Base-by-base conservation (phyloP, 2,113 vertebrate genomes). In the Bathybates hornii region DNA sequence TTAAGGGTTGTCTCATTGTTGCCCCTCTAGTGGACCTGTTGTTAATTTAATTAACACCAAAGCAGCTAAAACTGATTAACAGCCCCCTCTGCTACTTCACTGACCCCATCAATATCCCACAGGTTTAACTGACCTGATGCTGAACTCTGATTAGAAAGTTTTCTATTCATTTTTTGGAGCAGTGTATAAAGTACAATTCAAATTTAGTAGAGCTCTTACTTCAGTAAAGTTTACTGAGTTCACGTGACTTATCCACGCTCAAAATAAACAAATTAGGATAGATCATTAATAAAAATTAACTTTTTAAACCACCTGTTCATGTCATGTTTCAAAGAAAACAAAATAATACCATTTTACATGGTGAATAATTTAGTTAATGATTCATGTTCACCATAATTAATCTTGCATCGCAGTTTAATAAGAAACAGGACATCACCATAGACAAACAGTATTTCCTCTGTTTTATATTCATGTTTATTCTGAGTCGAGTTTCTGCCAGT, bases 241-340 rank as follows among this genome's bases (percentile, higher is more conserved):
- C 36, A 2, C 2, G 1, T 45, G 13, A 45, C 38, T 45, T 1
- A 45, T 73, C 38, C 38, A 24, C 8, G 0, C 0, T 8, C 5
- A 71, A 43, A 73, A 3, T 73, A 73, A 73, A 6, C 13, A 73
- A 73, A 73, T 45, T 73, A 73, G 13, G 21, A 45, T 16, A 73
- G n/a, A 27, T 45, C 21, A 66, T 66, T 38, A 66, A 17, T 45
- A 24, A 16, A 73, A 45, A 16, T 2, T 5, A 6, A 27, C 21
- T 27, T 45, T 71, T 21, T 43, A 73, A 45, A 16, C 16, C 41
- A 73, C 12, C 38, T 9, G n/a, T 73, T 73, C 5, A 6, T 41
- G 5, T 43, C 63, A 2, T 71, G 36, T 71, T 41, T 9, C 36
- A 71, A 71, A 71, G 36, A 71, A 71, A 71, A 41, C 66, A 43